Conservation (phyloP, 2,113 vertebrate species). For the Opisthocomus hoazin region DNA sequence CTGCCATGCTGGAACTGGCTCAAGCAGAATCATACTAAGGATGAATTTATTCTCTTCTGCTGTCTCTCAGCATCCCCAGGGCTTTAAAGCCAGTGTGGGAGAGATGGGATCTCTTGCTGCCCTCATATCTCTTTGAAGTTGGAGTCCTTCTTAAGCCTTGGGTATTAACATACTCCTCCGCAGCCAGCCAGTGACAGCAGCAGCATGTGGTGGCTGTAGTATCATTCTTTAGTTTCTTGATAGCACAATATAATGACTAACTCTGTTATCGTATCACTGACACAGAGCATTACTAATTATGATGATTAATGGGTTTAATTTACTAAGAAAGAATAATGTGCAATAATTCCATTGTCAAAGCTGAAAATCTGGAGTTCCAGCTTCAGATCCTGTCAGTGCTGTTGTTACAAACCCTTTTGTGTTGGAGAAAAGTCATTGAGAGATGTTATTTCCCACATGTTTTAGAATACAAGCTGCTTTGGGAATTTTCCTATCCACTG, state of each 20-base stretch:
- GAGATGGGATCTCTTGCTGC: not conserved
- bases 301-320: slow-evolving; percentile 71
- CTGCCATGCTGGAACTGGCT: not conserved
- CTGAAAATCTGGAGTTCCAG: slow-evolving; percentile 25
- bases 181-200: not conserved
- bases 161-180: not conserved
- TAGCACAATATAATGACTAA: slow-evolving; percentile 27
- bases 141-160: not conserved
- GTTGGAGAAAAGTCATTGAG: not conserved
- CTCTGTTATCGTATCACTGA: slow-evolving; percentile 37
- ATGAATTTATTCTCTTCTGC: not conserved
- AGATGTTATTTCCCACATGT: not conserved
- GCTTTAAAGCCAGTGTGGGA: not conserved
- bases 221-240: not conserved
- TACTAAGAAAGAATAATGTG: slow-evolving; percentile 50
- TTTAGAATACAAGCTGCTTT: not conserved
- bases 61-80: not conserved
- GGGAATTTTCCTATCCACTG: not conserved
- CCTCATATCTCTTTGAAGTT: not conserved
- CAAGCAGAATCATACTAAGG: not conserved
- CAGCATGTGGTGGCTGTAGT: not conserved
- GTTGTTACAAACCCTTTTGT: slow-evolving; percentile 7
- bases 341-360: slow-evolving; percentile 44
- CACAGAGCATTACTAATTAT: slow-evolving; percentile 54
- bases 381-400: not conserved